Conservation (phyloP, 2,113 vertebrate genomes). For the Megaleporinus macrocephalus region DNA sequence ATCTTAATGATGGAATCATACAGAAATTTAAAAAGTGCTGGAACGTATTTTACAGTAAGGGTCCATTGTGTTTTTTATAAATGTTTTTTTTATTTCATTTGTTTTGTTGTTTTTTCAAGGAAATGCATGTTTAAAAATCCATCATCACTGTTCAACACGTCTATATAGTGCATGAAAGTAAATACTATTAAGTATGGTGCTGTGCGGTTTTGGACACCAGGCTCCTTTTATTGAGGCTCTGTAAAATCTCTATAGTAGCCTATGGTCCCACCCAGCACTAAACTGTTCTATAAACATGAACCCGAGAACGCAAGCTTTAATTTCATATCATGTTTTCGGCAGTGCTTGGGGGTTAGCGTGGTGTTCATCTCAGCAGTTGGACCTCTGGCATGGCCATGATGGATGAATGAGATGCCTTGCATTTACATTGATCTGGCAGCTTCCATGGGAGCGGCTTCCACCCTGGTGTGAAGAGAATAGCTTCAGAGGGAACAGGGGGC, state of each 20-base stretch:
- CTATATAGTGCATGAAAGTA: neutral
- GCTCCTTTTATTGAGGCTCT: neutral
- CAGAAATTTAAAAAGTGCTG: too few species aligned
- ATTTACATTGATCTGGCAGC: constrained; percentile 68
- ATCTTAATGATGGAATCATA: too few species aligned
- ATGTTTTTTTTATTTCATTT: too few species aligned
- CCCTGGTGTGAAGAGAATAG: constrained; percentile 69
- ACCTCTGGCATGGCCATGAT: neutral
- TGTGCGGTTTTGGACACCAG: too few species aligned
- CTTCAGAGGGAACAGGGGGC: constrained; percentile 64
- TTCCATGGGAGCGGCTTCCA: constrained; percentile 68
- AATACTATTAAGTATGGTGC: too few species aligned
- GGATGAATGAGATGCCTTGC: constrained; percentile 30
- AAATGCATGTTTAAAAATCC: too few species aligned
- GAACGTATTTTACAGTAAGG: neutral
- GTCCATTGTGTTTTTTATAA: too few species aligned
- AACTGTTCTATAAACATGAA: neutral
- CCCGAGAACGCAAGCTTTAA: neutral
- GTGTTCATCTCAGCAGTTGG: neutral
- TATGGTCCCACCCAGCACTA: neutral
- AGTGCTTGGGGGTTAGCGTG: neutral
- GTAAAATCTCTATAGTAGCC: neutral
- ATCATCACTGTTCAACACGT: too few species aligned
- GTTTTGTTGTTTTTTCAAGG: too few species aligned
- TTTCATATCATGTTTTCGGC: constrained; percentile 2